Evolutionary conservation across 2,113 vertebrate genomes (phyloP).

Genomic region (Macquaria australasica): DNA sequence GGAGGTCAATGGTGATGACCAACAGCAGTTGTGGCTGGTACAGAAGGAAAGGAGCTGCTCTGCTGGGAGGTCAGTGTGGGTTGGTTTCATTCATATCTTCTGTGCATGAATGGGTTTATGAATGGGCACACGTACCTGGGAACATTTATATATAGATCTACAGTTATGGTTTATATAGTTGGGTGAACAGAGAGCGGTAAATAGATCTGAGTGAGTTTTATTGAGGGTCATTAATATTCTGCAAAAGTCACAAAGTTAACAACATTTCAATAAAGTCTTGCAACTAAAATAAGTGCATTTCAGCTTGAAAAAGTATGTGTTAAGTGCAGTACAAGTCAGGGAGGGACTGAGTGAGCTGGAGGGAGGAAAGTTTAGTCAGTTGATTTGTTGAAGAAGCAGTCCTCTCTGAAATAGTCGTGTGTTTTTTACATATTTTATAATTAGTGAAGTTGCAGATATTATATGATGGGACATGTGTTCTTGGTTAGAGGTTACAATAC

Average conservation of each 20-base stretch:
- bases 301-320: not conserved
- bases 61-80: conserved; percentile 47
- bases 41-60: conserved; percentile 21
- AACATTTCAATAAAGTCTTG: not conserved
- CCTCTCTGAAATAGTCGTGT: not conserved
- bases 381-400: not conserved
- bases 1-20: conserved; percentile 22
- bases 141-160: not conserved
- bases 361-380: not conserved
- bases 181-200: not conserved
- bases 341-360: not conserved
- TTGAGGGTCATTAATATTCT: not conserved
- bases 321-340: not conserved
- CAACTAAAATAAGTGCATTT: not conserved
- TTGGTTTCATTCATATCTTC: conserved; percentile 11
- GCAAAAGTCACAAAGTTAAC: not conserved
- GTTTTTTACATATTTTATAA: not conserved
- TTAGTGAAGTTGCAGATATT: not conserved
- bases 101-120: conserved; percentile 14
- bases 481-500: not conserved
- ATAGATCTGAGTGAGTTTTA: not conserved
- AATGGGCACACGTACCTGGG: not conserved
- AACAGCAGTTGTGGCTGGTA: not conserved
- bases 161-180: not conserved
- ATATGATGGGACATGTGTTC: not conserved